phyloP scores from a whole-genome alignment of 2,797 vertebrate genomes.

The Spheniscus humboldti region DNA sequence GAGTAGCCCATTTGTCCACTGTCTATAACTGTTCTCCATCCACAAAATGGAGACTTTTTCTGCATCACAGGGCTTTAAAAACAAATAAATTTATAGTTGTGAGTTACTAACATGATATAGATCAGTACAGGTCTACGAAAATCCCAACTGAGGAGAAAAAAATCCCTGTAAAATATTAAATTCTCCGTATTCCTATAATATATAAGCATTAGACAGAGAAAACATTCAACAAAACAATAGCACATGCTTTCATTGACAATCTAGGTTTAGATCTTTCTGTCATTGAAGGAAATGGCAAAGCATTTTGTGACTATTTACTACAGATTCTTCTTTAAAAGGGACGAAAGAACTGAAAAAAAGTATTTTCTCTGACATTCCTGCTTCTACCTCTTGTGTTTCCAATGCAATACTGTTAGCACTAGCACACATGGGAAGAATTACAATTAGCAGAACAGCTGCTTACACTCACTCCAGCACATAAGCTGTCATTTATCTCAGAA shows the following conservation, averaged over 20 bases:
- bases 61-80: not conserved
- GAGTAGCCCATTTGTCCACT: not conserved
- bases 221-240: not conserved
- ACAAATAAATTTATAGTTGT: not conserved
- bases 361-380: not conserved
- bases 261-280: not conserved
- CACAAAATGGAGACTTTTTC: not conserved
- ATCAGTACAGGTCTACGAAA: not conserved
- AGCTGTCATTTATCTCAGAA: constrained; percentile 14
- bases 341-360: not conserved
- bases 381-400: not conserved
- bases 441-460: constrained; percentile 39
- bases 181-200: not conserved
- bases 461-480: not conserved
- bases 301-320: not conserved
- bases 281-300: not conserved
- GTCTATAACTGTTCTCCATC: not conserved
- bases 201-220: not conserved
- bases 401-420: not conserved
- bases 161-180: not conserved
- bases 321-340: not conserved
- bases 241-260: not conserved
- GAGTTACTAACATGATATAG: not conserved
- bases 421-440: not conserved
- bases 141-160: not conserved